Evolutionary conservation across 2,888 invertebrate genomes (phyloP).

Genomic region (Rhaphigaster nebulosa): DNA sequence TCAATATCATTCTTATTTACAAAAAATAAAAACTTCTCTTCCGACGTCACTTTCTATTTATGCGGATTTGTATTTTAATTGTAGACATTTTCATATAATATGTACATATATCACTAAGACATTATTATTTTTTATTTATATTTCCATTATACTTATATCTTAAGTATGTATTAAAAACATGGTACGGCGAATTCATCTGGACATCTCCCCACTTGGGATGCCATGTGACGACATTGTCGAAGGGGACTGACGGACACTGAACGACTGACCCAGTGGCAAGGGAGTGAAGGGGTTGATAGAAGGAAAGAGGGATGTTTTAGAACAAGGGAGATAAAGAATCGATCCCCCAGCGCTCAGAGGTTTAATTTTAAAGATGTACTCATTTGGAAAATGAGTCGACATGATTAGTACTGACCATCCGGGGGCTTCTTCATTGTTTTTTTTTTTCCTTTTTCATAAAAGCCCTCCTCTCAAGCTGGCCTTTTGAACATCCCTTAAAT

Average conservation of each 20-base stretch:
- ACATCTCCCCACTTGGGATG: neutral
- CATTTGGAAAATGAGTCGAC: conserved; percentile 62
- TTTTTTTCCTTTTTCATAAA: conserved; percentile 54
- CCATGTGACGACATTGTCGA: neutral
- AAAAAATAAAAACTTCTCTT: too few species aligned
- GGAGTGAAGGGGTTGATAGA: neutral
- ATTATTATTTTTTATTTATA: too few species aligned
- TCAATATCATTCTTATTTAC: too few species aligned
- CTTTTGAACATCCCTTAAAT: conserved; percentile 48
- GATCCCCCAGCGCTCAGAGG: conserved; percentile 22
- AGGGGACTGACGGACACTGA: neutral
- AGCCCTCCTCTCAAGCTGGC: conserved; percentile 29
- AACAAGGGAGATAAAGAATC: conserved; percentile 12
- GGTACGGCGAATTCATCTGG: neutral
- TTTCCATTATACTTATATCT: too few species aligned
- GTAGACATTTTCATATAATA: too few species aligned
- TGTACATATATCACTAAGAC: too few species aligned
- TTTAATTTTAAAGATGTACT: conserved; percentile 62
- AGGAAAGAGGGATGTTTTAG: neutral
- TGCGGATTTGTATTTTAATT: too few species aligned
- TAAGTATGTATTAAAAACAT: neutral
- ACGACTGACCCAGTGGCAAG: conserved; percentile 24
- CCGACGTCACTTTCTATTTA: too few species aligned
- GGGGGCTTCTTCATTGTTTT: conserved; percentile 41
- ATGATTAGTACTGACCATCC: conserved; percentile 58